Evolutionary conservation across 1,140 invertebrate species (phyloP).

Genomic region (Aphelinus certus): DNA sequence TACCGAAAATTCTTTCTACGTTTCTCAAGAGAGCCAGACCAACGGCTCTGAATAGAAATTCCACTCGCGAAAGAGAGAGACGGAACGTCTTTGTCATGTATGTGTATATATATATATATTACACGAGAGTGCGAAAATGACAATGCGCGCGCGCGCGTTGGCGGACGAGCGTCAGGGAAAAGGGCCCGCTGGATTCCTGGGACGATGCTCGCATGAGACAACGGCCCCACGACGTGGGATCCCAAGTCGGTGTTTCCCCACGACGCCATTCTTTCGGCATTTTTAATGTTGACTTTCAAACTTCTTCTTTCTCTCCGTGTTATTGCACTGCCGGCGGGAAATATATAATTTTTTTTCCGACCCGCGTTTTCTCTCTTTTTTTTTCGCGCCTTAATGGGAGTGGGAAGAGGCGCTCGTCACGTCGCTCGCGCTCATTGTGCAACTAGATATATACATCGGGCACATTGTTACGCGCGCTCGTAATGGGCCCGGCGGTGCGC

Average conservation of each 20-base stretch:
- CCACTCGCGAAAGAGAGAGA: no score
- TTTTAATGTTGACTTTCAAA: neutral
- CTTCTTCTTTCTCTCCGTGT: no score
- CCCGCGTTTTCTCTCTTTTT: no score
- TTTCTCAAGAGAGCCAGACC: no score
- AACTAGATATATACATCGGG: neutral
- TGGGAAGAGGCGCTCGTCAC: no score
- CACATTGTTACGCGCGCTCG: neutral
- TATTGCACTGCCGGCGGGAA: no score
- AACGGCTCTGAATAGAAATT: no score
- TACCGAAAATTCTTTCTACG: no score
- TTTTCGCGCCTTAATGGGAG: no score
- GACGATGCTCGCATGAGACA: slow-evolving; percentile 32
- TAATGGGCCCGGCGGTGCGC: neutral
- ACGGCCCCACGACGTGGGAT: slow-evolving; percentile 6
- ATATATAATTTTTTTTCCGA: no score
- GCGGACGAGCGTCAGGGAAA: neutral
- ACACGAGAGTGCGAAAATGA: neutral
- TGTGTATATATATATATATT: neutral
- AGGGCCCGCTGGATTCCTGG: neutral
- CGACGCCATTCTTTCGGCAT: slow-evolving; percentile 23
- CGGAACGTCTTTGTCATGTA: neutral
- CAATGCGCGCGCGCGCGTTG: no score
- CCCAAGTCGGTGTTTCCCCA: slow-evolving; percentile 10
- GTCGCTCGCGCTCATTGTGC: neutral